These are phyloP conservation scores for Cyphomyrus plagiostoma DNA, from an alignment of 2,113 vertebrate species.

Conservation along the genomic window DNA sequence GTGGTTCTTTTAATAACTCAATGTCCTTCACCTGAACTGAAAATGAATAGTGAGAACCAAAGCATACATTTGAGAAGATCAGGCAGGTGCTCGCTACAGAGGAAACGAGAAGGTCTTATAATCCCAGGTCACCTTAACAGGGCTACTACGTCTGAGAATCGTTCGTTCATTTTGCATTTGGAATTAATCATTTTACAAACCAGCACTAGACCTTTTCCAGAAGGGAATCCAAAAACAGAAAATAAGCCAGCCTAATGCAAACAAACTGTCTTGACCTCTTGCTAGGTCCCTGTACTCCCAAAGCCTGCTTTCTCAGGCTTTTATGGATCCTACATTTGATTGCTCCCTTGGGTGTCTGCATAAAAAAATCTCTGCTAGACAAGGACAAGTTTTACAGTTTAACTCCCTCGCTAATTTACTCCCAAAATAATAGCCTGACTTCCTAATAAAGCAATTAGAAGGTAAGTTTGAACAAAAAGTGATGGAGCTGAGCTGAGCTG, in stretches of 20 bases:
- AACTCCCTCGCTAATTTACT: neutral
- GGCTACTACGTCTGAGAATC: neutral
- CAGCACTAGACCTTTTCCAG: neutral
- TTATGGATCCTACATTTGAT: neutral
- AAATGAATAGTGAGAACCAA: neutral
- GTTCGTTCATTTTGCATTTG: neutral
- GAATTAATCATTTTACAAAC: neutral
- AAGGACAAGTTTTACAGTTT: neutral
- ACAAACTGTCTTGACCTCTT: neutral
- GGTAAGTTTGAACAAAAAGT: neutral
- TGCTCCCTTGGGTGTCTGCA: neutral
- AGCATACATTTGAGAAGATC: neutral
- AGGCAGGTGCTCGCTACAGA: neutral
- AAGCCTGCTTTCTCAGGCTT: neutral
- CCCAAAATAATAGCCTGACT: neutral
- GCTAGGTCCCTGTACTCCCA: neutral
- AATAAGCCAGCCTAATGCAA: neutral
- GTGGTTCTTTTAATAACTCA: neutral
- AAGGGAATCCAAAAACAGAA: neutral
- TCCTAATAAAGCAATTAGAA: neutral
- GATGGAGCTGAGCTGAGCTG: neutral
- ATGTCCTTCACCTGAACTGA: neutral
- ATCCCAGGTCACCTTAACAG: conserved; percentile 6
- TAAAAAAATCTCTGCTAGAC: neutral
- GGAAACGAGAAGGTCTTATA: neutral